Base-by-base conservation (phyloP, 2,888 invertebrate species). In the Napeogenes inachia region DNA sequence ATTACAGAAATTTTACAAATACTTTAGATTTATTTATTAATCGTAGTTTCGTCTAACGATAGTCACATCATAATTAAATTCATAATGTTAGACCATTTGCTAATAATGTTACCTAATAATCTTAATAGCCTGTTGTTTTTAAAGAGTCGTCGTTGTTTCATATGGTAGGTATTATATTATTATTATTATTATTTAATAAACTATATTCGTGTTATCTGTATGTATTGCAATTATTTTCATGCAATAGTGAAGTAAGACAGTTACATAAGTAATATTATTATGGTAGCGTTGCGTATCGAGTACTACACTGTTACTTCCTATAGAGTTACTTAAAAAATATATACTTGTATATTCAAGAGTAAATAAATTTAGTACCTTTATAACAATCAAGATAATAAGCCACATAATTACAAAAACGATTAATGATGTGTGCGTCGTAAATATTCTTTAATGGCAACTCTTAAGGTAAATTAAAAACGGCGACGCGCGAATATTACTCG, bases 401-500 rank as follows among this genome's bases (percentile, higher is more conserved):
- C 6, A 4, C 3, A 4, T 30, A 50, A 50, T 50, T 50, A 50
- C 50, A 50, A 21, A 10, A 12, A 30, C 21, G 6, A 30, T 50
- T 50, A 30, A 30, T 30, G 12, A 50, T 50, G 21, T 50, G 10
- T 30, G n/a, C 13, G 30, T 50, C 30, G 50, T 50, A 50, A 50
- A 50, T 50, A 30, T 30, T 10, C 30, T 50, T n/a, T 30, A 50
- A 50, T 30, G 30, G 50, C 50, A 30, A 50, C 30, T 50, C 30
- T 30, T 50, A 6, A 50, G 8, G 21, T 50, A 30, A 50, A 50
- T 50, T 50, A 30, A 50, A 50, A 50, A 47, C 47, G 47, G n/a
- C 47, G 8, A 50, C 50, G 6, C 30, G 10, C 0, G 21, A 47
- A 6, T n/a, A 21, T 30, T 8, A 47, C 4, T 50, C 30, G n/a